These are phyloP conservation scores for Phaetusa simplex DNA, from an alignment of 2,113 vertebrate genomes.

Conservation along the genomic window DNA sequence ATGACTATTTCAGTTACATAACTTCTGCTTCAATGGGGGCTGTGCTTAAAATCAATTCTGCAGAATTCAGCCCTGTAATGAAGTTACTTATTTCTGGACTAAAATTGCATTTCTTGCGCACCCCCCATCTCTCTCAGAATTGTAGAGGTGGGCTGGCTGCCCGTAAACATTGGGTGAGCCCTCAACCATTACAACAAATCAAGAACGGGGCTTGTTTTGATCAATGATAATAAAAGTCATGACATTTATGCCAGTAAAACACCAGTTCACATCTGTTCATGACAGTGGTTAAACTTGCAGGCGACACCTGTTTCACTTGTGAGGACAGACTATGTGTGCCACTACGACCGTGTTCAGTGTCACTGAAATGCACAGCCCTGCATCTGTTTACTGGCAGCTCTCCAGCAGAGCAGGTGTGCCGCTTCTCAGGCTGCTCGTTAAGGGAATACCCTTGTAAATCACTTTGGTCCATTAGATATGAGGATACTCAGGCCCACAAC, in stretches of 20 bases:
- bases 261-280: background rate
- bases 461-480: background rate
- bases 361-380: background rate
- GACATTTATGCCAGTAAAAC: background rate
- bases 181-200: background rate
- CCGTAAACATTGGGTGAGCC: background rate
- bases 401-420: conserved; percentile 35
- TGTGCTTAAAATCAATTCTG: background rate
- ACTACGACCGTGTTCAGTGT: background rate
- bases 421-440: background rate
- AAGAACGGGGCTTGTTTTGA: background rate
- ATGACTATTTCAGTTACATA: background rate
- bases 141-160: background rate
- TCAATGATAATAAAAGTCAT: background rate
- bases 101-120: background rate
- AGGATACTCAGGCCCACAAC: background rate
- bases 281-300: background rate
- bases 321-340: background rate
- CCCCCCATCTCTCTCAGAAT: background rate
- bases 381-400: background rate
- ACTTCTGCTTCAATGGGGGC: background rate
- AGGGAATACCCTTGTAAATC: background rate
- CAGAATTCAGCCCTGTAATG: background rate
- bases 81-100: background rate
- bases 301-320: background rate